These are phyloP conservation scores for Smittia sp. DNA, from an alignment of 2,888 invertebrate species.

Conservation along the genomic window DNA sequence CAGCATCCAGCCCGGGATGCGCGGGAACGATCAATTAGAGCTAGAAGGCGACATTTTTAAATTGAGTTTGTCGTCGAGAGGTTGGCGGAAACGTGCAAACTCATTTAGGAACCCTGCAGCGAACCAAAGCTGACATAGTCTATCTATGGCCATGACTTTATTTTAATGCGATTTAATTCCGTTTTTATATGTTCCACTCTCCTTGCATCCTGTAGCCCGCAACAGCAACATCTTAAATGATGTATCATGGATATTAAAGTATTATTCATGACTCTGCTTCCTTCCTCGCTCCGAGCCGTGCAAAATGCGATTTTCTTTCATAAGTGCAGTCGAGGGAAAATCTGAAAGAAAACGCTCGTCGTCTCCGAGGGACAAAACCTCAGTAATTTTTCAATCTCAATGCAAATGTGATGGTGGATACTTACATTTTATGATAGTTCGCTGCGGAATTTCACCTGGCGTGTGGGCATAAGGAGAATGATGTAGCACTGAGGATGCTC, in stretches of 20 bases:
- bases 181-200: not conserved
- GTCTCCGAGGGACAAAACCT: not conserved
- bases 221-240: not conserved
- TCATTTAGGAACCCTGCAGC: too few species aligned
- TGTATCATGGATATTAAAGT: not conserved
- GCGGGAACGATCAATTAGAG: not conserved
- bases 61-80: too few species aligned
- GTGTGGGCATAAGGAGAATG: not conserved
- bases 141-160: not conserved
- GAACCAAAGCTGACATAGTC: not conserved
- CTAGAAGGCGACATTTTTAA: too few species aligned
- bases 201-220: not conserved
- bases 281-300: too few species aligned
- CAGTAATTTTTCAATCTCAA: slow-evolving; percentile 18
- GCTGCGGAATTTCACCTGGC: not conserved
- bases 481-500: not conserved
- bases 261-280: too few species aligned
- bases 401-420: not conserved
- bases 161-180: not conserved
- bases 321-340: not conserved
- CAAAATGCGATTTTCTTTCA: slow-evolving; percentile 4
- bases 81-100: too few species aligned
- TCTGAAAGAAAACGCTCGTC: not conserved
- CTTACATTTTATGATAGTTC: slow-evolving; percentile 14
- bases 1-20: not conserved